Evolutionary conservation across 53 echinoderm and acorn worm genomes (phyloP).

Genomic region (Patiria pectinifera): DNA sequence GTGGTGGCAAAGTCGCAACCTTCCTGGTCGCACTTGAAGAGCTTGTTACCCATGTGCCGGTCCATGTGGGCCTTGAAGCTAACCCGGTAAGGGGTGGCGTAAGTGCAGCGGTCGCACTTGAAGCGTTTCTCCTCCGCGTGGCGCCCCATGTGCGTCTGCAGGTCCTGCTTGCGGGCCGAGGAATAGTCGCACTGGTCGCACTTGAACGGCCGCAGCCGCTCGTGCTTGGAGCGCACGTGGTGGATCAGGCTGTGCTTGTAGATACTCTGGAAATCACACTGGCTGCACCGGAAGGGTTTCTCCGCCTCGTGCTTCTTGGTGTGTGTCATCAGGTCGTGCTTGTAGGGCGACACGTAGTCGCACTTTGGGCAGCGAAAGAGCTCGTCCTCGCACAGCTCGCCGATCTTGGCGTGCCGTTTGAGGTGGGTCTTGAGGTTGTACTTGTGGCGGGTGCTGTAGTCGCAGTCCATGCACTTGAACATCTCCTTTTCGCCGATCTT

Average conservation of each 20-base stretch:
- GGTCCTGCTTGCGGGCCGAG: slow-evolving; percentile 85
- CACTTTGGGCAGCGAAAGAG: slow-evolving; percentile 75
- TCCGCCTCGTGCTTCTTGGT: slow-evolving; percentile 81
- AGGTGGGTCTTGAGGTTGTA: slow-evolving; percentile 90
- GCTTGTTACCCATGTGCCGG: slow-evolving; percentile 73
- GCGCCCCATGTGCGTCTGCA: slow-evolving; percentile 80
- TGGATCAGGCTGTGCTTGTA: slow-evolving; percentile 93
- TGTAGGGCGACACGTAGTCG: slow-evolving; percentile 86
- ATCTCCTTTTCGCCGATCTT: slow-evolving; percentile 55
- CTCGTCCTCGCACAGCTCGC: slow-evolving; percentile 84
- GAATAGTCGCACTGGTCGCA: slow-evolving; percentile 81
- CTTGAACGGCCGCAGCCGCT: slow-evolving; percentile 82
- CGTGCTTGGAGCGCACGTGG: slow-evolving; percentile 89
- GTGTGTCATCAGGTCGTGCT: slow-evolving; percentile 86
- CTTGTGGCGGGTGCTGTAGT: slow-evolving; percentile 74
- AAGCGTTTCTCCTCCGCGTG: slow-evolving; percentile 76
- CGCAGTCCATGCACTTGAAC: slow-evolving; percentile 83
- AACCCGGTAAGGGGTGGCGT: slow-evolving; percentile 77
- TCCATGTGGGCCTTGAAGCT: slow-evolving; percentile 88
- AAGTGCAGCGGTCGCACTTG: slow-evolving; percentile 79
- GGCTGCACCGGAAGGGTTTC: slow-evolving; percentile 81
- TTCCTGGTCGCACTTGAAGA: slow-evolving; percentile 73
- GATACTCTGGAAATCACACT: slow-evolving; percentile 90
- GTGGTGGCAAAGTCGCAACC: slow-evolving; percentile 84
- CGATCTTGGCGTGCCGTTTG: slow-evolving; percentile 80